Conservation (phyloP, 2,888 invertebrate genomes). For the Phlogophora meticulosa region DNA sequence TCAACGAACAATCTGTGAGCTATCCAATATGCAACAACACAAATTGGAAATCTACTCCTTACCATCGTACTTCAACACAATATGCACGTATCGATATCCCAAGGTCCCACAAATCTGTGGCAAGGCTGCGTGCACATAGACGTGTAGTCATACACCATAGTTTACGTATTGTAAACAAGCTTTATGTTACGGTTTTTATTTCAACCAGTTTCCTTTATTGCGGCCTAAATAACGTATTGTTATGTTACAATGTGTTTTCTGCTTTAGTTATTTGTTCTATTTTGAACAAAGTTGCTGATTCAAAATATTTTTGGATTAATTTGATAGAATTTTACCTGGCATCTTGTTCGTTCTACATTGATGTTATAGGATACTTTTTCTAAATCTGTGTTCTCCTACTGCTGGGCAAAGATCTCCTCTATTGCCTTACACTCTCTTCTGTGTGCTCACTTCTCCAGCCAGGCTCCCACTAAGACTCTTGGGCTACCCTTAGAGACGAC, state of each 20-base stretch:
- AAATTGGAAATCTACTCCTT: not conserved
- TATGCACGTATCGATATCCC: conserved; percentile 16
- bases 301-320: not conserved
- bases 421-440: too few relatives aligned
- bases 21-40: not conserved
- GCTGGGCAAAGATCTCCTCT: too few relatives aligned
- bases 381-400: not conserved
- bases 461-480: too few relatives aligned
- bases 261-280: conserved; percentile 3
- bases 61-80: not conserved
- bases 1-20: too few relatives aligned
- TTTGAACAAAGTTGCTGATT: not conserved
- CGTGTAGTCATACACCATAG: not conserved
- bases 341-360: not conserved
- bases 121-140: conserved; percentile 33
- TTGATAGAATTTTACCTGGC: not conserved
- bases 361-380: not conserved
- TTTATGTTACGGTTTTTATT: conserved; percentile 14
- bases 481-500: too few relatives aligned
- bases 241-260: not conserved
- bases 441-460: too few relatives aligned
- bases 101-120: conserved; percentile 25
- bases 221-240: conserved; percentile 1
- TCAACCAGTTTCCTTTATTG: conserved; percentile 24
- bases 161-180: conserved; percentile 25